These are phyloP conservation scores for Gorsachius magnificus DNA, from an alignment of 2,797 vertebrate genomes.

Conservation along the genomic window DNA sequence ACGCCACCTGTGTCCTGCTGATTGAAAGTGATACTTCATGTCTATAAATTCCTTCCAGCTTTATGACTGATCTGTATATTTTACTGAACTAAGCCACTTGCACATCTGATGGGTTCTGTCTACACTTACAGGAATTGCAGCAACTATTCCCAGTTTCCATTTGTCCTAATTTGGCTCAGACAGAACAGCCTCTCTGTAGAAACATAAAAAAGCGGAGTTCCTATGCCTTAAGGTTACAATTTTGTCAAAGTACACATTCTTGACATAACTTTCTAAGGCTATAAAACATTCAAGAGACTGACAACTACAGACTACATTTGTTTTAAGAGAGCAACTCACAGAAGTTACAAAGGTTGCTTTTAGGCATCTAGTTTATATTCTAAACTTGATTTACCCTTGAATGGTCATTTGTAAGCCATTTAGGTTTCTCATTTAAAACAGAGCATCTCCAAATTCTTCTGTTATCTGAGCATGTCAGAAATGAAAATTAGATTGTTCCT, in stretches of 20 bases:
- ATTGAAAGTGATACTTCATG: neutral
- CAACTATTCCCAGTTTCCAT: neutral
- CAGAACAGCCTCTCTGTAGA: neutral
- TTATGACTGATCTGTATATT: neutral
- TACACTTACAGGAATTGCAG: neutral
- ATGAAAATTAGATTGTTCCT: slow-evolving; percentile 21
- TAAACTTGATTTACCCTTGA: slow-evolving; percentile 1
- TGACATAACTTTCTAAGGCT: neutral
- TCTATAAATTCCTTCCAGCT: neutral
- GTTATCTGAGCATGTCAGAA: slow-evolving; percentile 49
- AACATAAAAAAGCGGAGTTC: neutral
- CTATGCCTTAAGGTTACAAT: neutral
- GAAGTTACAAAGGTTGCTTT: neutral
- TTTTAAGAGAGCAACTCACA: neutral
- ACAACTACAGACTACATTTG: neutral
- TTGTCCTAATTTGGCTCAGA: neutral
- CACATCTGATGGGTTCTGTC: neutral
- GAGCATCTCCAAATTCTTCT: slow-evolving; percentile 1
- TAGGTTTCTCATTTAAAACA: slow-evolving; percentile 4
- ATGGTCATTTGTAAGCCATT: slow-evolving; percentile 4
- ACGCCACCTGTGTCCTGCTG: neutral
- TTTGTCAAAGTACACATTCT: neutral
- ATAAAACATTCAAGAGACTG: neutral
- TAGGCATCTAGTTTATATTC: slow-evolving; percentile 11
- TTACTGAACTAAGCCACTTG: neutral